phyloP scores from a whole-genome alignment of 2,797 vertebrate genomes.

The Pelochelys cantorii region DNA sequence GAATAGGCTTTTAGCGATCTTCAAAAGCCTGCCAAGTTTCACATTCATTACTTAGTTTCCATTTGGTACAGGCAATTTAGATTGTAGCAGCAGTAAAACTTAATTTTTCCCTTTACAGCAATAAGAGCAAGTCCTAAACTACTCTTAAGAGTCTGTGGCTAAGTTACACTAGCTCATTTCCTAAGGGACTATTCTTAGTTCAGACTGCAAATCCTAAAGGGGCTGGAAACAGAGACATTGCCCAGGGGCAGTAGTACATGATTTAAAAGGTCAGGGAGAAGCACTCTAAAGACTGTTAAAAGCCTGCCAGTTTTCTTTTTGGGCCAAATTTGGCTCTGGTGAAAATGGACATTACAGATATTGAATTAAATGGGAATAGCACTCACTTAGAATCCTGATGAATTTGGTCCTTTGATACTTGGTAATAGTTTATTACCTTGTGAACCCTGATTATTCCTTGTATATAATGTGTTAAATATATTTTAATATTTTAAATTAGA shows the following conservation, averaged over 20 bases:
- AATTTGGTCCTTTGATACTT: not conserved
- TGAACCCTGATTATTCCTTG: not conserved
- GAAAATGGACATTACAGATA: not conserved
- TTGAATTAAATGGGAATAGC: not conserved
- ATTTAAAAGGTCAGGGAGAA: not conserved
- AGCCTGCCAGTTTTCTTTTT: not conserved
- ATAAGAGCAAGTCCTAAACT: not conserved
- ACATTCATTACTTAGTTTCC: not conserved
- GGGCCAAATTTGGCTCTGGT: not conserved
- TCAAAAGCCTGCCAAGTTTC: not conserved
- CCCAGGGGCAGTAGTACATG: not conserved
- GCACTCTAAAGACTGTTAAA: not conserved
- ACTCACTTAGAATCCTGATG: not conserved
- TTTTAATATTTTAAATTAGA: too few species aligned
- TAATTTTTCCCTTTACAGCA: not conserved
- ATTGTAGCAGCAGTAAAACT: not conserved
- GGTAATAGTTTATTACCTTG: rapidly evolving
- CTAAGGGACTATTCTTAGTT: not conserved
- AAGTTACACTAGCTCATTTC: not conserved
- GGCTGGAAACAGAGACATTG: not conserved
- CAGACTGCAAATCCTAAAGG: not conserved
- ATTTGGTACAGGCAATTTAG: not conserved
- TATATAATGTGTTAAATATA: too few species aligned
- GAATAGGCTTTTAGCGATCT: not conserved
- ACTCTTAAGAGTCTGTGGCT: not conserved